Conservation (phyloP, 1,140 invertebrate species). For the Drosophila mayri region DNA sequence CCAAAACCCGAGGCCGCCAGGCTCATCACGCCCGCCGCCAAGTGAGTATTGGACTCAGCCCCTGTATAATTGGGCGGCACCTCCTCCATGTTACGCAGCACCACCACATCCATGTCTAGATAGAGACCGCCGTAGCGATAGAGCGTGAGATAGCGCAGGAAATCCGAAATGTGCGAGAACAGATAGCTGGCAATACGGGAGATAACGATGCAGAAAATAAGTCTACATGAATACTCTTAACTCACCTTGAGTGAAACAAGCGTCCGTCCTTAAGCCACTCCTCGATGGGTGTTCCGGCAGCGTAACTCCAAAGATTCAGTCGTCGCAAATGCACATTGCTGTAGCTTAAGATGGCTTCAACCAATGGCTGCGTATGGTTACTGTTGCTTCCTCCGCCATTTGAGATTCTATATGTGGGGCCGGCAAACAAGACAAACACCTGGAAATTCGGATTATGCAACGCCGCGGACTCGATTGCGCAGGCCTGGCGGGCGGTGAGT, state of each 20-base stretch:
- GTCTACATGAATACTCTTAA: background rate
- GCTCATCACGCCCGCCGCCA: constrained; percentile 89
- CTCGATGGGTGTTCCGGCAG: constrained; percentile 87
- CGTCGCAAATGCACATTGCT: constrained; percentile 87
- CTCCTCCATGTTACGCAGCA: constrained; percentile 87
- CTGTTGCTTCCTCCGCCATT: constrained; percentile 55
- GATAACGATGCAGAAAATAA: background rate
- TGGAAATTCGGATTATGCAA: constrained; percentile 87
- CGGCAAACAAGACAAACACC: constrained; percentile 87
- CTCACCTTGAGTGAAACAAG: constrained; percentile 86
- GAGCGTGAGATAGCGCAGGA: constrained; percentile 89
- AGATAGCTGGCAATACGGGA: constrained; percentile 51
- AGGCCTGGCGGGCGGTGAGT: constrained; percentile 87
- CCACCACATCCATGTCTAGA: constrained; percentile 91
- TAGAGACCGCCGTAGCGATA: constrained; percentile 93
- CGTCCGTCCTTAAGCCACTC: constrained; percentile 86
- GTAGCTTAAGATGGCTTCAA: constrained; percentile 86
- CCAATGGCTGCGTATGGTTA: constrained; percentile 58
- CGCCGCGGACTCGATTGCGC: constrained; percentile 89
- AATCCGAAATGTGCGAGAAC: constrained; percentile 88
- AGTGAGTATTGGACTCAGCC: constrained; percentile 87
- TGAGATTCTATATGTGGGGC: constrained; percentile 82
- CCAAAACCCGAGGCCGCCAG: constrained; percentile 87
- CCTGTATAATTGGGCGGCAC: constrained; percentile 88
- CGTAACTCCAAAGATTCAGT: constrained; percentile 87